Conservation (phyloP, 2,113 vertebrate species). For the Helogale parvula region DNA sequence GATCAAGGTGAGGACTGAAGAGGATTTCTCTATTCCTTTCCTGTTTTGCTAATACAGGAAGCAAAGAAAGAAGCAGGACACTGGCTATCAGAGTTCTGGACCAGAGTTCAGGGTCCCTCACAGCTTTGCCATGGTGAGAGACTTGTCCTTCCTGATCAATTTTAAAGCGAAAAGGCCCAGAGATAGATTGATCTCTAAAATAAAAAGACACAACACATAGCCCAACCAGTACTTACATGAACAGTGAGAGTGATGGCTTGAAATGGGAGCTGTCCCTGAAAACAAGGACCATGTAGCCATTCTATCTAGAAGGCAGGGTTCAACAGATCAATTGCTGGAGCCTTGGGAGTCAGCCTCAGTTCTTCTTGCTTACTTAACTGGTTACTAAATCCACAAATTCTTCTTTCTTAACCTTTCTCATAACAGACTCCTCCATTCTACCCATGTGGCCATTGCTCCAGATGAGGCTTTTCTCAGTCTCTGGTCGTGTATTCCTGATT, state of each 20-base stretch:
- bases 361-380: not conserved
- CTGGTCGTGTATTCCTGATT: not conserved
- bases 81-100: not conserved
- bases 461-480: not conserved
- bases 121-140: not conserved
- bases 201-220: not conserved
- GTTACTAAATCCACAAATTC: not conserved
- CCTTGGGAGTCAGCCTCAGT: not conserved
- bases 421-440: not conserved
- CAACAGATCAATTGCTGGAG: not conserved
- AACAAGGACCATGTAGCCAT: not conserved
- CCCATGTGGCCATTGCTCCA: not conserved
- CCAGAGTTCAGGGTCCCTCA: not conserved
- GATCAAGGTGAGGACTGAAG: not conserved
- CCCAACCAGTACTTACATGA: not conserved
- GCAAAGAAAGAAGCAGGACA: not conserved
- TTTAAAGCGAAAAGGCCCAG: slow-evolving; percentile 26
- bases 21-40: not conserved
- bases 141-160: not conserved
- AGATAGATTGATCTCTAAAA: slow-evolving; percentile 18
- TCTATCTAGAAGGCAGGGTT: not conserved
- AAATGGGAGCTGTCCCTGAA: not conserved
- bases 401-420: not conserved
- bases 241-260: not conserved
- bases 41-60: not conserved